Base-by-base conservation (phyloP, 2,888 invertebrate genomes). In the Conchocele bisecta region DNA sequence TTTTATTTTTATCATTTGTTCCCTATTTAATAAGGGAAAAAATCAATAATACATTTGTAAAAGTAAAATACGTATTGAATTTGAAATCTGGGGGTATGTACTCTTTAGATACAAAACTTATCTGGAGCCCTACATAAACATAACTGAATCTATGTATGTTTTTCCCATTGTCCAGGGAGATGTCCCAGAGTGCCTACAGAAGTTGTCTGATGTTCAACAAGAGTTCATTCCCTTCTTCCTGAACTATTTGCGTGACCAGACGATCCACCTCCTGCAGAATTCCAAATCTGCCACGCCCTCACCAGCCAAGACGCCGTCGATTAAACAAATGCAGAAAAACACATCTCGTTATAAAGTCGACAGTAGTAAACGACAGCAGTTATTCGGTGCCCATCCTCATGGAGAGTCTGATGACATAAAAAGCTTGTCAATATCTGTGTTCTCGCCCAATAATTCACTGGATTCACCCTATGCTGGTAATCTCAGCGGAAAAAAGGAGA, bases 141-240 rank as follows among this genome's bases (percentile, higher is more conserved):
- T n/a, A n/a, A n/a, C n/a, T n/a, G n/a, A 6, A 3, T 31, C 1
- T 22, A 6, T 51, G 51, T 51, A 31, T 15, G 17, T 50, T n/a
- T 46, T 46, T 35, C n/a, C n/a, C 37, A 11, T 35, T n/a, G 37
- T 35, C n/a, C 37, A 46, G 59, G 48, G 44, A 59, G 53, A 50
- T 22, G 39, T 70, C 39, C 77, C 75, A 35, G 67, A 65, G 24
- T 35, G 60, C 11, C 42, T 86, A 22, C 42, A 66, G 33, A 78
- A 79, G 15, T 51, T 77, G 15, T 67, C 66, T n/a, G 77, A 72
- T 44, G 33, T 83, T 35, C 78, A 81, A 35, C 75, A 74, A 22
- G 88, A 88, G 50, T 88, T 88, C 70, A 77, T 88, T 24, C 87
- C 88, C 26, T 88, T 74, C 60, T 85, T 88, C 53, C 68, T 88